These are phyloP conservation scores for Trichosurus vulpecula DNA, from an alignment of 2,797 vertebrate species.

Conservation along the genomic window DNA sequence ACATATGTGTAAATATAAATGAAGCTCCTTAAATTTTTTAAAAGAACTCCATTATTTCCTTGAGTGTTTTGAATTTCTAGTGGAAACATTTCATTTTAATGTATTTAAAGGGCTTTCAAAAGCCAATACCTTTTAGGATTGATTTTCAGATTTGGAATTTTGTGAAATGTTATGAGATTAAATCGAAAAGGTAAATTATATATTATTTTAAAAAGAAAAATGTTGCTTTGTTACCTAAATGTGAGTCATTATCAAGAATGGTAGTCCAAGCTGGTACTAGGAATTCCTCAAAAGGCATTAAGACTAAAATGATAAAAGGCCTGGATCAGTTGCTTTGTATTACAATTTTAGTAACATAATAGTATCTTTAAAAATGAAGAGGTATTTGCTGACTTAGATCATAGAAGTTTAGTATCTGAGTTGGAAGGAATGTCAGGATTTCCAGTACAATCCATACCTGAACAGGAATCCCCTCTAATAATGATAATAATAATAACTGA, in stretches of 20 bases:
- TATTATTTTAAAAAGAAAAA: background rate
- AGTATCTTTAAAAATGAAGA: background rate
- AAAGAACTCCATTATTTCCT: background rate
- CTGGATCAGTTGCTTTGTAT: background rate
- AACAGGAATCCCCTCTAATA: background rate
- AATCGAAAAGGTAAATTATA: background rate
- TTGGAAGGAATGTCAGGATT: background rate
- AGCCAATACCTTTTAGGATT: background rate
- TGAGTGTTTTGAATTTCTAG: background rate
- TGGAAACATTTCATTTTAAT: background rate
- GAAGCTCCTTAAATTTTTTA: background rate
- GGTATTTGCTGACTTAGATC: background rate
- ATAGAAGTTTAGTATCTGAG: background rate
- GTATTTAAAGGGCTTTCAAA: background rate
- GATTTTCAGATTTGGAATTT: background rate
- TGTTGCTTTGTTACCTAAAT: background rate
- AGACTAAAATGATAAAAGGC: background rate
- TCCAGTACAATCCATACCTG: background rate
- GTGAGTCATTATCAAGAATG: background rate
- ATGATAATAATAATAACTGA: background rate
- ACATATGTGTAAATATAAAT: background rate
- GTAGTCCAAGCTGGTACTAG: background rate
- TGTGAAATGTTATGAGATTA: background rate
- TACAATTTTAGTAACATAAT: background rate
- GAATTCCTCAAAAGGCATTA: background rate